Evolutionary conservation across 2,888 invertebrate genomes (phyloP).

Genomic region (Brachylomia viminalis): DNA sequence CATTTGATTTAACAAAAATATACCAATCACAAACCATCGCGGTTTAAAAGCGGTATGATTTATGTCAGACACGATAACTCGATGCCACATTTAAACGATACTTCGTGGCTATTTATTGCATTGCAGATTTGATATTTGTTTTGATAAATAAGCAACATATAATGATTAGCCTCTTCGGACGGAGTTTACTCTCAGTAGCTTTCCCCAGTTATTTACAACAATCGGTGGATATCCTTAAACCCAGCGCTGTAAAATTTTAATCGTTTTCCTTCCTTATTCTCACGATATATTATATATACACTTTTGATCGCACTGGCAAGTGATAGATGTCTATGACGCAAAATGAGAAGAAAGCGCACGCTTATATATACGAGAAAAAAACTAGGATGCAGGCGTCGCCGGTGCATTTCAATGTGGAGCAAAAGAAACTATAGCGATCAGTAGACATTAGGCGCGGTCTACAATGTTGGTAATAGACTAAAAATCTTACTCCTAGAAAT

Average conservation of each 20-base stretch:
- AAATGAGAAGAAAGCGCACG: slow-evolving; percentile 62
- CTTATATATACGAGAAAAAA: slow-evolving; percentile 55
- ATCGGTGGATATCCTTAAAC: not conserved
- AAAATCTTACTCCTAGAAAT: not conserved
- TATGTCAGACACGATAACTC: too few relatives aligned
- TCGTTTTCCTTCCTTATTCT: slow-evolving; percentile 7
- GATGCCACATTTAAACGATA: too few relatives aligned
- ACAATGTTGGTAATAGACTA: slow-evolving; percentile 21
- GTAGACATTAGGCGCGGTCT: slow-evolving; percentile 31
- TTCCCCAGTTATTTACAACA: too few relatives aligned
- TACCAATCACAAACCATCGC: too few relatives aligned
- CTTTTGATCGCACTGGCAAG: not conserved
- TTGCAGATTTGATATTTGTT: too few relatives aligned
- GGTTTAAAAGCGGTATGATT: too few relatives aligned
- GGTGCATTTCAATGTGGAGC: slow-evolving; percentile 62
- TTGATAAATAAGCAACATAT: not conserved
- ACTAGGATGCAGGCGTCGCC: slow-evolving; percentile 59
- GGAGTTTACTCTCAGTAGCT: not conserved
- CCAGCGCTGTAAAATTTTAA: not conserved
- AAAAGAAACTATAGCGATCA: slow-evolving; percentile 59
- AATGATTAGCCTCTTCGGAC: not conserved
- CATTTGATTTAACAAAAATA: too few relatives aligned
- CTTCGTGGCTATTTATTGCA: too few relatives aligned
- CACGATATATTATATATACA: not conserved
- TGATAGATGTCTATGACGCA: slow-evolving; percentile 33